Evolutionary conservation across 2,888 invertebrate species (phyloP).

Genomic region (Ptychoptera albimana): DNA sequence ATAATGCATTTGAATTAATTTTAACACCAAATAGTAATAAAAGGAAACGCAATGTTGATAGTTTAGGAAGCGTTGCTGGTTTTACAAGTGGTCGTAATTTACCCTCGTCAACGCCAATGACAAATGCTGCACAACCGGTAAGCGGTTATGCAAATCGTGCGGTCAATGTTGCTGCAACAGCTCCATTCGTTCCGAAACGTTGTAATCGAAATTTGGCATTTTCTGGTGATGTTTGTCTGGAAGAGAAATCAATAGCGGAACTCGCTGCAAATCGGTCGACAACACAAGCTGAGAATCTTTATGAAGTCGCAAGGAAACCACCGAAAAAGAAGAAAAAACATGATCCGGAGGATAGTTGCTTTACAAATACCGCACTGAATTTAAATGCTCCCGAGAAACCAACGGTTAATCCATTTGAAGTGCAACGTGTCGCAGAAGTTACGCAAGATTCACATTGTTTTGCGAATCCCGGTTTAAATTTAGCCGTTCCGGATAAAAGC

Average conservation of each 20-base stretch:
- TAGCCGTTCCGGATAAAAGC: constrained; percentile 20
- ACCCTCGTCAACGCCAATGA: no score
- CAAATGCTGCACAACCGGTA: no score
- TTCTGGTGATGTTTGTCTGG: constrained; percentile 15
- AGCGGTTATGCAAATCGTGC: no score
- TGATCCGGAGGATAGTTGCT: constrained; percentile 20
- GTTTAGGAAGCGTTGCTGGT: no score
- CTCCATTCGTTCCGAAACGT: no score
- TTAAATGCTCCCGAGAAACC: constrained; percentile 24
- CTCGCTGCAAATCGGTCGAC: constrained; percentile 11
- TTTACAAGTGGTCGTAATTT: no score
- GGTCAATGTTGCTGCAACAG: no score
- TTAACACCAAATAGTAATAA: no score
- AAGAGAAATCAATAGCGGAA: constrained; percentile 25
- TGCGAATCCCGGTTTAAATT: constrained; percentile 24
- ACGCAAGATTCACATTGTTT: constrained; percentile 16
- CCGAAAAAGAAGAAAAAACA: constrained; percentile 24
- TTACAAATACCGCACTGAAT: constrained; percentile 28
- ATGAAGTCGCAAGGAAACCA: constrained; percentile 26
- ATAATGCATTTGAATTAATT: no score
- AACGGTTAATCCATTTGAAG: constrained; percentile 30
- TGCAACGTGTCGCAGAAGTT: constrained; percentile 5
- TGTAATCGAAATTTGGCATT: no score
- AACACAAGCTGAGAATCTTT: constrained; percentile 18
- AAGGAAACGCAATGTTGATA: no score